Base-by-base conservation (phyloP, 2,113 vertebrate species). In the Macaca nemestrina region DNA sequence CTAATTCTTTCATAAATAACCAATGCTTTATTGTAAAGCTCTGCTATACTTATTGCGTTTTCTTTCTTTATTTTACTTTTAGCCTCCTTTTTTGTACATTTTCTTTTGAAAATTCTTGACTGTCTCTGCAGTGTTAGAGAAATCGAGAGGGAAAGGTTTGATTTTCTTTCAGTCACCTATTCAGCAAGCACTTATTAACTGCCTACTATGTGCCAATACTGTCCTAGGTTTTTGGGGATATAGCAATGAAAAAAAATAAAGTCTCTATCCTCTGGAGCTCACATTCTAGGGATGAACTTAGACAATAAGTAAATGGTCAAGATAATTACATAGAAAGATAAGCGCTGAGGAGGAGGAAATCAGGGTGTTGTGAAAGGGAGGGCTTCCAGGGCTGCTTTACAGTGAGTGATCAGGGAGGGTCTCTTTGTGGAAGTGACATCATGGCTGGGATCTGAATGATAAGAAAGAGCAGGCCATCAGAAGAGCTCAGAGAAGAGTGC, bases 51-150 rank as follows among this genome's bases (percentile, higher is more conserved):
- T 94, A 70, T 76, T 70, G 30, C 30, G 73, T 93, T 95, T 95
- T 64, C 38, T 93, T 68, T 73, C 57, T 90, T 91, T 92, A 18
- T 70, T 88, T 92, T 90, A 61, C 61, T 95, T 97, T 95, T 80
- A 80, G 79, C 59, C 12, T 79, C 64, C 20, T 88, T 76, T 91
- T 90, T 92, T 68, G 48, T 50, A 83, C 11, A 48, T 90, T 96
- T 94, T 90, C 43, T 91, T 90, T 40, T 6, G 32, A 78, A 83
- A 94, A 68, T 2, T 68, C n/a, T 95, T 91, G 48, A 43, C 32
- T 89, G 25, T 86, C 20, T 85, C 40, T 61, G 48, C 8, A 95
- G 38, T 59, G 25, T 14, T 68, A 75, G 59, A 92, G 64, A 93
- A 87, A 75, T 80, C 6, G 35, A 89, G 57, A 68, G 38, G 22